These are phyloP conservation scores for Chymomyza procnemis DNA, from an alignment of 2,888 invertebrate genomes.

Conservation along the genomic window DNA sequence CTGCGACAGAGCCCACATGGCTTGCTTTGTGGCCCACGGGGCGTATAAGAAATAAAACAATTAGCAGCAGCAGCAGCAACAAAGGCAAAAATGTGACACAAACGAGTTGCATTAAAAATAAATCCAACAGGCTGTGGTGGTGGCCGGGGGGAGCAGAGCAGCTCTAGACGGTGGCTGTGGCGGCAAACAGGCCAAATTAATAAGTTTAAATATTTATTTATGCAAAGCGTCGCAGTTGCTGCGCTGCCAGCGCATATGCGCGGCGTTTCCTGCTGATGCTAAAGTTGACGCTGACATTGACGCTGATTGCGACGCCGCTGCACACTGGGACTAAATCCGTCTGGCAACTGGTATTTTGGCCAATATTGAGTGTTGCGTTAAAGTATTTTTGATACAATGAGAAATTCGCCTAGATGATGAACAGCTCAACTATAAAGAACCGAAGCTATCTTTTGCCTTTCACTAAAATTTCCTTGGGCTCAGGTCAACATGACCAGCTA, in stretches of 20 bases:
- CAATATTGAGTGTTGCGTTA: too few species aligned
- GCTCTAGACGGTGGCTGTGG: not conserved
- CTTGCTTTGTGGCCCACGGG: not conserved
- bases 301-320: not conserved
- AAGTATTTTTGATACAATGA: too few species aligned
- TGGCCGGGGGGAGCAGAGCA: too few species aligned
- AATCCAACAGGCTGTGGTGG: too few species aligned
- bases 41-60: not conserved
- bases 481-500: too few species aligned
- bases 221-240: not conserved
- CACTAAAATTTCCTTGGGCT: too few species aligned
- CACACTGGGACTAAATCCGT: too few species aligned
- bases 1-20: not conserved
- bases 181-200: constrained; percentile 27
- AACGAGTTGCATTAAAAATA: too few species aligned
- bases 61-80: not conserved
- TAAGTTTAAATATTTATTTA: constrained; percentile 44
- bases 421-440: too few species aligned
- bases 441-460: too few species aligned
- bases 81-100: not conserved
- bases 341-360: too few species aligned
- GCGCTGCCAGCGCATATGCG: not conserved
- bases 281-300: not conserved
- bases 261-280: not conserved
- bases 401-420: too few species aligned